Evolutionary conservation across 1,140 invertebrate species (phyloP).

Genomic region (Orius insidiosus): DNA sequence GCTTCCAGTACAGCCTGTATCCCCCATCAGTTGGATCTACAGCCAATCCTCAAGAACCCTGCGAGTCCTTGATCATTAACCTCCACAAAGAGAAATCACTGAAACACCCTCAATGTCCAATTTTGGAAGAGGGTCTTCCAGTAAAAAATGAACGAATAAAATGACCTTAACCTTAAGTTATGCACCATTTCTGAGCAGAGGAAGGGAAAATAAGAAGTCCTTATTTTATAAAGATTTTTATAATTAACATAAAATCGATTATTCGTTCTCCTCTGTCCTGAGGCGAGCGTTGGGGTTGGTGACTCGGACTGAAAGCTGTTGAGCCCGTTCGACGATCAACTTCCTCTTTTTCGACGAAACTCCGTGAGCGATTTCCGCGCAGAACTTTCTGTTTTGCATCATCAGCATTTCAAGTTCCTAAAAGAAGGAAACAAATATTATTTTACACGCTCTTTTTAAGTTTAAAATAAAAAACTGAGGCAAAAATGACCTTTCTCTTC

Average conservation of each 20-base stretch:
- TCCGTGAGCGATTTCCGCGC: constrained; percentile 91
- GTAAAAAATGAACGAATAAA: no score
- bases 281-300: constrained; percentile 93
- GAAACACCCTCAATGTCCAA: no score
- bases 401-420: constrained; percentile 95
- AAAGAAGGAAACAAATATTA: constrained; percentile 22
- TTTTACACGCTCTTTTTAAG: not conserved
- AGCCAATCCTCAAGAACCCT: no score
- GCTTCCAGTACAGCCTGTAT: no score
- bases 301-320: constrained; percentile 85
- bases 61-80: no score
- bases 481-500: no score
- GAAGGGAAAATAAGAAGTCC: not conserved
- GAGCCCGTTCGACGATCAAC: constrained; percentile 86
- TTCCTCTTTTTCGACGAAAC: constrained; percentile 95
- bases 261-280: constrained; percentile 96
- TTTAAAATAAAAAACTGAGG: not conserved
- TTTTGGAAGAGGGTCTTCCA: no score
- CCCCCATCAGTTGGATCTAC: no score
- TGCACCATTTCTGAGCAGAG: no score
- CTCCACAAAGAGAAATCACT: no score
- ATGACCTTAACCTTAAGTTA: no score
- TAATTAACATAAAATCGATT: constrained; percentile 30
- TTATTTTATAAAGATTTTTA: constrained; percentile 9
- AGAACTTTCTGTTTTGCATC: constrained; percentile 97